These are phyloP conservation scores for Caiman crocodilus DNA, from an alignment of 2,797 vertebrate species.

Conservation along the genomic window DNA sequence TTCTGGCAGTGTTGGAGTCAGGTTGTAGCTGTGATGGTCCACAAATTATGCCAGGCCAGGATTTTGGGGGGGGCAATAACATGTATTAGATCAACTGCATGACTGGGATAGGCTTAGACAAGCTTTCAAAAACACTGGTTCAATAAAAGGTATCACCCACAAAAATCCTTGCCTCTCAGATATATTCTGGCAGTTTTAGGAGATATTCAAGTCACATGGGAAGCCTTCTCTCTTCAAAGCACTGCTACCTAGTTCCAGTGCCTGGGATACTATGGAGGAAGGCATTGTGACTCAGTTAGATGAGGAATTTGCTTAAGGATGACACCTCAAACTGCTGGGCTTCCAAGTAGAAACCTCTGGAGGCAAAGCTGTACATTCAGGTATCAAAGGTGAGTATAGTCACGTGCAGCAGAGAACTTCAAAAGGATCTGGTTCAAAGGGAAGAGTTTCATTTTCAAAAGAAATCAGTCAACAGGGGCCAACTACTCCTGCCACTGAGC, in stretches of 20 bases:
- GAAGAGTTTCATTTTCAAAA: not conserved
- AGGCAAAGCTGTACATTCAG: not conserved
- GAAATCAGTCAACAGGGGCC: not conserved
- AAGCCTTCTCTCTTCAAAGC: not conserved
- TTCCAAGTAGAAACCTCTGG: not conserved
- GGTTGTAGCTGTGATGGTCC: no score
- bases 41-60: no score
- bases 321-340: not conserved
- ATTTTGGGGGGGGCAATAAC: no score
- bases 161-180: no score
- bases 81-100: no score
- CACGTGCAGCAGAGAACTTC: accelerated
- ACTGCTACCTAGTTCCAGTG: not conserved
- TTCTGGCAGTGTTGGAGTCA: not conserved
- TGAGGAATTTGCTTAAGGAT: not conserved
- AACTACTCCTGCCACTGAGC: not conserved
- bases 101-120: no score
- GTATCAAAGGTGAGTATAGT: not conserved
- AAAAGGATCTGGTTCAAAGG: not conserved
- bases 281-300: not conserved
- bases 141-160: no score
- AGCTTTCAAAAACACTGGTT: no score
- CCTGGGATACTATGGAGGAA: not conserved
- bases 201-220: not conserved
- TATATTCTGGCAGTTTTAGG: not conserved